Evolutionary conservation across 2,797 vertebrate genomes (phyloP).

Genomic region (Coranthus polyacanthus): DNA sequence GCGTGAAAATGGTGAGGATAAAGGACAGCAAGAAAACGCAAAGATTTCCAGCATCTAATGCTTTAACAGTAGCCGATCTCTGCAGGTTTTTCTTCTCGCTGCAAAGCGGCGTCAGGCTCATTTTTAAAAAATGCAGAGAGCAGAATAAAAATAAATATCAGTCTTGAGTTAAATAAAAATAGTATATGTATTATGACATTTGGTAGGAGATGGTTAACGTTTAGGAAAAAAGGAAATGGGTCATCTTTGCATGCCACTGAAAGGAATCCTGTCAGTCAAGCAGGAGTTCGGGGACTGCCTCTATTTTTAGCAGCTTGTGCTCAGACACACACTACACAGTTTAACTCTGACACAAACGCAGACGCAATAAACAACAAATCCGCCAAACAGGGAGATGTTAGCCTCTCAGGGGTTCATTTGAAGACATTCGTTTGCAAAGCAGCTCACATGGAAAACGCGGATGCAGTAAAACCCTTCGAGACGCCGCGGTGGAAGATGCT

Average conservation of each 20-base stretch:
- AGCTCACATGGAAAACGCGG: conserved; percentile 55
- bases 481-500: no score
- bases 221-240: conserved; percentile 71
- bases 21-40: conserved; percentile 36
- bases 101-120: conserved; percentile 18
- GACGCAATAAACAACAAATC: conserved; percentile 77
- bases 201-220: conserved; percentile 34
- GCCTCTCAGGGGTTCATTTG: conserved; percentile 56
- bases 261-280: conserved; percentile 82
- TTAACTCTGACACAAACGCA: conserved; percentile 75
- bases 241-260: conserved; percentile 72
- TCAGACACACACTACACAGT: conserved; percentile 66
- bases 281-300: conserved; percentile 70
- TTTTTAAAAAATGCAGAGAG: conserved; percentile 6
- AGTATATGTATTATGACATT: conserved; percentile 14
- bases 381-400: conserved; percentile 70
- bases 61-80: conserved; percentile 64
- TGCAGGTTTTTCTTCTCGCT: conserved; percentile 47
- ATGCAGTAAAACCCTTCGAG: no score
- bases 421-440: conserved; percentile 60
- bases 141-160: conserved; percentile 17
- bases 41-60: conserved; percentile 68
- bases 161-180: no score
- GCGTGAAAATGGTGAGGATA: conserved; percentile 54
- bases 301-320: conserved; percentile 82